Conservation (phyloP, 1,140 invertebrate species). For the Elysia chlorotica region DNA sequence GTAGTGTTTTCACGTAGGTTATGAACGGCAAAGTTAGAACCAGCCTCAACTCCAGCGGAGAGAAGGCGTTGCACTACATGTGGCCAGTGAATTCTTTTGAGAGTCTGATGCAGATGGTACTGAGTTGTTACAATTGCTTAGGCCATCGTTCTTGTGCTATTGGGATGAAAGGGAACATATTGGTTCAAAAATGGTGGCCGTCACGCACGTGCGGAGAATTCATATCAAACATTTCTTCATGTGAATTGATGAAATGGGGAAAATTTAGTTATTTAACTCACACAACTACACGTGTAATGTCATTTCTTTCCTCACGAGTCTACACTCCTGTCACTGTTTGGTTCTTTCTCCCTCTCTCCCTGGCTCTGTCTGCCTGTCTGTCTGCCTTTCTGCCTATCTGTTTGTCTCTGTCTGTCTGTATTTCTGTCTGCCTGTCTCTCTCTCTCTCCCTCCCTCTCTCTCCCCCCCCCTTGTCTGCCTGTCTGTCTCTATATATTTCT, state of each 20-base stretch:
- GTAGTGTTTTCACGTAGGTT: no score
- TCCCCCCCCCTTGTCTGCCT: neutral
- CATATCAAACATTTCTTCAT: neutral
- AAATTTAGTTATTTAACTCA: no score
- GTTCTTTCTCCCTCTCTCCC: neutral
- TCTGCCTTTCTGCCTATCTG: conserved; percentile 1
- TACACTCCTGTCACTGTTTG: neutral
- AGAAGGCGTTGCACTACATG: no score
- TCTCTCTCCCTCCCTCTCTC: neutral
- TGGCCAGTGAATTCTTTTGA: no score
- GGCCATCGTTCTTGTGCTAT: neutral
- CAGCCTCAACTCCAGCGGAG: no score
- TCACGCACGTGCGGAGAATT: neutral
- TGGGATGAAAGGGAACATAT: neutral
- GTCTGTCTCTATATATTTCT: neutral
- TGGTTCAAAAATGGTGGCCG: neutral
- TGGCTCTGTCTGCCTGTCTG: neutral
- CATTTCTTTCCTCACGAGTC: neutral
- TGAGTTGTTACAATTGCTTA: neutral
- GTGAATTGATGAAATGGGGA: no score
- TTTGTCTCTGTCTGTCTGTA: neutral
- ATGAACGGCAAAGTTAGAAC: no score
- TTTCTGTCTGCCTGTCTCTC: neutral
- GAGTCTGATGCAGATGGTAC: neutral
- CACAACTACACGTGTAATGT: neutral